Percentiles rank a stretch among this genome's conserved stretches.
Evolutionary conservation across 2,888 invertebrate genomes (phyloP).

Genomic region (Acleris sparsana): DNA sequence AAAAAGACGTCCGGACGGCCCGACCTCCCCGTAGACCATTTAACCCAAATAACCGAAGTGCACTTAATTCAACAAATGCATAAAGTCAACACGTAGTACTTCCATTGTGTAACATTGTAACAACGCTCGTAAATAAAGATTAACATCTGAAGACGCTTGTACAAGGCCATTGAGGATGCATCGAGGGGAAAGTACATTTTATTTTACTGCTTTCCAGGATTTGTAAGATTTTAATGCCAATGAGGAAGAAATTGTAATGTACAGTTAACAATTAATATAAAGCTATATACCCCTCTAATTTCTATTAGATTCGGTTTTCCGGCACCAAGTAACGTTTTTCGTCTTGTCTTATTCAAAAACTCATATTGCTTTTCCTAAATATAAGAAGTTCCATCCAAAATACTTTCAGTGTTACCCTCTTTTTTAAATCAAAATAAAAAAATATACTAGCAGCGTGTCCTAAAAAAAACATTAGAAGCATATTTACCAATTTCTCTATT

Average conservation of each 20-base stretch:
- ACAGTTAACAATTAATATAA: not conserved
- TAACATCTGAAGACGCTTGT: constrained; percentile 30
- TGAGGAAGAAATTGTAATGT: not conserved
- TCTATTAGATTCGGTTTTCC: too few species aligned
- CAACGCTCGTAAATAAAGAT: constrained; percentile 33
- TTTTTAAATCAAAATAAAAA: too few species aligned
- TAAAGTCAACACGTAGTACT: constrained; percentile 3
- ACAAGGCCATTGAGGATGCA: constrained; percentile 31
- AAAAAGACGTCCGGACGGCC: too few species aligned
- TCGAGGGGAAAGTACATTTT: constrained; percentile 23
- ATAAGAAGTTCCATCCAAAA: too few species aligned
- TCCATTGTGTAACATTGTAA: constrained; percentile 32
- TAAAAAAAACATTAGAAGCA: too few species aligned
- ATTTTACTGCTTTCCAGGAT: constrained; percentile 1
- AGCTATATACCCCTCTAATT: too few species aligned
- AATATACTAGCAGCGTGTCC: too few species aligned
- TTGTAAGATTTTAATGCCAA: not conserved
- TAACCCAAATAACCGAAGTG: constrained; percentile 2
- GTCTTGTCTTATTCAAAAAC: too few species aligned
- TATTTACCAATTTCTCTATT: too few species aligned
- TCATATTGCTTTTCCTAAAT: too few species aligned
- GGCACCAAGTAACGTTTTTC: too few species aligned
- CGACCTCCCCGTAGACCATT: not conserved
- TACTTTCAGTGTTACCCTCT: too few species aligned
- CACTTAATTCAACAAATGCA: constrained; percentile 7